Percentiles rank a stretch among this genome's conserved stretches.
Evolutionary conservation across 2,888 invertebrate species (phyloP).

Genomic region (Cyclophora punctaria): DNA sequence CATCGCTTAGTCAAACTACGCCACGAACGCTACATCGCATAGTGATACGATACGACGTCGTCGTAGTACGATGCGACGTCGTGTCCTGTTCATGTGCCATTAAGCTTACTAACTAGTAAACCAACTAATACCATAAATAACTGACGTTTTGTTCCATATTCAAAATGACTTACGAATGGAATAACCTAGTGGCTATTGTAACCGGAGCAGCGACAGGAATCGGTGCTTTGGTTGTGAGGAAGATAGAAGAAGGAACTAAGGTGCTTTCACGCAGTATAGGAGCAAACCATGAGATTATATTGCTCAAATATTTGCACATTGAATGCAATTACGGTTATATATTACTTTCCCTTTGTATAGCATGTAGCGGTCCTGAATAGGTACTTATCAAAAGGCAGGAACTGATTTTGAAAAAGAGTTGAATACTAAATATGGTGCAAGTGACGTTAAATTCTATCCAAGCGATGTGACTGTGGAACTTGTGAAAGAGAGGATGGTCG

Average conservation of each 20-base stretch:
- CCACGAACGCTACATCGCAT: too few relatives aligned
- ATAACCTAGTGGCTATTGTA: constrained; percentile 37
- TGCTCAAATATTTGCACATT: too few relatives aligned
- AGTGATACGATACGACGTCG: too few relatives aligned
- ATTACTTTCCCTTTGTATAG: constrained; percentile 15
- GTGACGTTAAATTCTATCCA: constrained; percentile 33
- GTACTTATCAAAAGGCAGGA: constrained; percentile 32
- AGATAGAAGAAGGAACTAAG: constrained; percentile 35
- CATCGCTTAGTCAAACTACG: too few relatives aligned
- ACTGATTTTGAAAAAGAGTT: constrained; percentile 28
- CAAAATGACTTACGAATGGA: constrained; percentile 29
- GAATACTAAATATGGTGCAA: constrained; percentile 29
- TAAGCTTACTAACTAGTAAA: too few relatives aligned
- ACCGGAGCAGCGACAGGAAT: constrained; percentile 46
- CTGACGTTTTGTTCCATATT: too few relatives aligned
- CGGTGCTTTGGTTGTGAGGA: constrained; percentile 31
- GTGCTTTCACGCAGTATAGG: constrained; percentile 13
- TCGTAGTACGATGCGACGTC: too few relatives aligned
- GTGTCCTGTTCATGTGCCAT: too few relatives aligned
- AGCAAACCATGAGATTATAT: too few relatives aligned
- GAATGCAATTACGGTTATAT: too few relatives aligned
- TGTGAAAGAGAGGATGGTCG: constrained; percentile 20
- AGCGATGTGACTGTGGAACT: constrained; percentile 40
- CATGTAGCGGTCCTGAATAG: constrained; percentile 37
- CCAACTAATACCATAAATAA: too few relatives aligned